Evolutionary conservation across 2,113 vertebrate species (phyloP).

Genomic region (Mesembrinibis cayennensis): DNA sequence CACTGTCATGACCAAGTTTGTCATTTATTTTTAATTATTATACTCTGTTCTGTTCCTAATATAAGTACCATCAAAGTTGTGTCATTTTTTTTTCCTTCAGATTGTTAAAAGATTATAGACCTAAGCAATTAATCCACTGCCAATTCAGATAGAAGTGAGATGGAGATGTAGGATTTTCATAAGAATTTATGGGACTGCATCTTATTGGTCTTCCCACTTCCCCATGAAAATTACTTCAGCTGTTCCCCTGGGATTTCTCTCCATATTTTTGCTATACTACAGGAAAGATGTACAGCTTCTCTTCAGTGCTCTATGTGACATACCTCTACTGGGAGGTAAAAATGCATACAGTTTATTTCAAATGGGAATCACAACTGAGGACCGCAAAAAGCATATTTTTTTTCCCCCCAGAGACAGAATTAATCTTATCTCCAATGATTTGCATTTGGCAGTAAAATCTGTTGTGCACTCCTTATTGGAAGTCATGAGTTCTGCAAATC

Average conservation of each 20-base stretch:
- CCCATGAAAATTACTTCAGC: background rate
- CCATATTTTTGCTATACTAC: background rate
- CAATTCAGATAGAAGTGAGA: background rate
- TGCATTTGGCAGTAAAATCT: background rate
- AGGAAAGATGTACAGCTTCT: background rate
- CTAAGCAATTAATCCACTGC: background rate
- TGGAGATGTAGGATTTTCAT: background rate
- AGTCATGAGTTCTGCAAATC: background rate
- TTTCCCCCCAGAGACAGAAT: background rate
- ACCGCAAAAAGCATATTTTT: background rate
- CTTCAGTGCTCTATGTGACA: background rate
- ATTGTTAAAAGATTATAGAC: background rate
- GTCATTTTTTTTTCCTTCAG: background rate
- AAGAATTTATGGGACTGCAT: background rate
- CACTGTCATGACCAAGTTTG: background rate
- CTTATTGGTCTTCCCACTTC: background rate
- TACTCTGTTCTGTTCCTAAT: background rate
- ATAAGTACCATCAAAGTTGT: background rate
- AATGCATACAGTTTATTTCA: background rate
- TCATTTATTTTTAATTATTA: constrained; percentile 13
- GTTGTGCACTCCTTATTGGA: background rate
- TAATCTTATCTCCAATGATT: background rate
- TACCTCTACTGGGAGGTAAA: background rate
- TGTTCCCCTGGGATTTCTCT: background rate
- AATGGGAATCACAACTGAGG: background rate